Percentiles rank a stretch among this genome's conserved stretches.
These are phyloP conservation scores for Eriocheir sinensis DNA, from an alignment of 1,140 invertebrate genomes.

Conservation along the genomic window DNA sequence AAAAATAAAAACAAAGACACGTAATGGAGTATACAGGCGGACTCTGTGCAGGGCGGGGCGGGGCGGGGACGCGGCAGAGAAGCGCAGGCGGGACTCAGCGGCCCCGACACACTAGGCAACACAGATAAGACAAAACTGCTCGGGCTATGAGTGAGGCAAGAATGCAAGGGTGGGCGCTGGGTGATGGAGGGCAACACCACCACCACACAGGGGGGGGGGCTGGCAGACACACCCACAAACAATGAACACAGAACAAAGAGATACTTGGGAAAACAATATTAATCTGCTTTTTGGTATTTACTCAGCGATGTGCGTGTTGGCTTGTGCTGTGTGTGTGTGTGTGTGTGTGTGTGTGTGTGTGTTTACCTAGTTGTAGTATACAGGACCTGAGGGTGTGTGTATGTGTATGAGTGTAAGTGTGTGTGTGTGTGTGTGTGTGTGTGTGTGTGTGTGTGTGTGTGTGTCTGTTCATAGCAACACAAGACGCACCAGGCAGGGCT, in stretches of 20 bases:
- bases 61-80: background rate
- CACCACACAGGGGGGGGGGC: too few species aligned
- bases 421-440: constrained; percentile 5
- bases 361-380: background rate
- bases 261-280: background rate
- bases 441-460: constrained; percentile 22
- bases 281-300: too few species aligned
- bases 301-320: too few species aligned
- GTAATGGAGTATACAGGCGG: background rate
- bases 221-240: too few species aligned
- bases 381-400: too few species aligned
- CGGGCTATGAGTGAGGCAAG: background rate
- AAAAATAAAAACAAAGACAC: background rate
- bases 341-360: background rate
- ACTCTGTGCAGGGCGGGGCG: background rate
- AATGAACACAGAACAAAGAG: background rate
- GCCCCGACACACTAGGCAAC: constrained; percentile 7
- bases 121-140: background rate
- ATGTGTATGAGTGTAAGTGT: background rate
- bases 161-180: background rate
- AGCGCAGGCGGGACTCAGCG: background rate
- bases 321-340: too few species aligned
- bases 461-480: background rate
- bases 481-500: background rate
- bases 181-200: too few species aligned